phyloP scores from a whole-genome alignment of 2,888 invertebrate species.

The Biston betularia region DNA sequence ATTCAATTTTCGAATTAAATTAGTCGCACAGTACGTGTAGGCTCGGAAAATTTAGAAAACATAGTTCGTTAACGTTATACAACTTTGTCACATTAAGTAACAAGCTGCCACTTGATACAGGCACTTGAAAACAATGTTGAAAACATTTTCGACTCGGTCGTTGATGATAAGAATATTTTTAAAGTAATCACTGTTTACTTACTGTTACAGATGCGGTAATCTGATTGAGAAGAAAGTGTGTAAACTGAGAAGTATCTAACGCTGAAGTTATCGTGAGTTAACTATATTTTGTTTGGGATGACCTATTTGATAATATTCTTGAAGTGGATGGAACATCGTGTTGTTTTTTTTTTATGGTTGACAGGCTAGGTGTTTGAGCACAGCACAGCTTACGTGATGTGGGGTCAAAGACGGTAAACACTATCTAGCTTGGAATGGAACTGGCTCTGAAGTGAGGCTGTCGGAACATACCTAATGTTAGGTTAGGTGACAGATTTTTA shows the following conservation, averaged over 20 bases:
- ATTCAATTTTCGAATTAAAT: neutral
- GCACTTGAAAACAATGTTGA: neutral
- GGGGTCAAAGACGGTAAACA: no score
- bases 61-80: neutral
- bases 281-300: neutral
- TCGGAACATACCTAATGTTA: no score
- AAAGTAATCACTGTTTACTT: constrained; percentile 22
- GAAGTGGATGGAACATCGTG: neutral
- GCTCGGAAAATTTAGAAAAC: neutral
- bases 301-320: constrained; percentile 9
- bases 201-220: constrained; percentile 38
- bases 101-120: neutral
- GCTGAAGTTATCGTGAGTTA: constrained; percentile 17
- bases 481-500: no score
- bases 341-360: neutral
- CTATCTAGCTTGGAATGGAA: no score
- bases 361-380: no score
- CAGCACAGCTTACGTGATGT: neutral
- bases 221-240: constrained; percentile 30
- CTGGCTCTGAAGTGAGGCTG: no score
- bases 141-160: neutral
- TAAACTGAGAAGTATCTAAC: constrained; percentile 13
- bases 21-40: neutral
- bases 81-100: constrained; percentile 8
- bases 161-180: neutral